Percentiles rank a stretch among this genome's conserved stretches.
These are phyloP conservation scores for Rhincodon typus DNA, from an alignment of 2,797 vertebrate genomes.

Conservation along the genomic window DNA sequence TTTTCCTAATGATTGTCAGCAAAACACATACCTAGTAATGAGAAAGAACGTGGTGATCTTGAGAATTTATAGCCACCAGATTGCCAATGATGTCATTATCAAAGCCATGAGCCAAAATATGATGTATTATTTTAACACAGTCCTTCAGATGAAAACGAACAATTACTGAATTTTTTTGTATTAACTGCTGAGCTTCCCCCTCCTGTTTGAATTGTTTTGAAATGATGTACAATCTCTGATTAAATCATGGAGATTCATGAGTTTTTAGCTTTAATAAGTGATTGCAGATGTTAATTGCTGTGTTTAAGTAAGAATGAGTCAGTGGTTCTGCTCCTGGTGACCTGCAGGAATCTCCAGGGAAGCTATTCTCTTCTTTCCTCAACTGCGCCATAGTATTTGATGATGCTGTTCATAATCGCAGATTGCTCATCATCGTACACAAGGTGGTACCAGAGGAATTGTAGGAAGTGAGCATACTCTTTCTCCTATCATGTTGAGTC, in stretches of 20 bases:
- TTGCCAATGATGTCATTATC: not conserved
- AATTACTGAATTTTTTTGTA: constrained; percentile 19
- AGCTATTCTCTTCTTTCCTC: not conserved
- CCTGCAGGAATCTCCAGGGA: constrained; percentile 30
- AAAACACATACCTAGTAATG: not conserved
- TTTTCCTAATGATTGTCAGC: not conserved
- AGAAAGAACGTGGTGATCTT: not conserved
- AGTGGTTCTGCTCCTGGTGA: constrained; percentile 41
- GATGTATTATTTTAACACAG: not conserved
- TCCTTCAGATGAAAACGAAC: not conserved
- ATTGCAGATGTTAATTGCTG: constrained; percentile 44
- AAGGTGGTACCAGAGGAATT: not conserved
- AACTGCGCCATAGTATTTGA: not conserved
- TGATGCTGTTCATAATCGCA: not conserved
- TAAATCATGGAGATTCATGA: not conserved
- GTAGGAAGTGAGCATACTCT: not conserved
- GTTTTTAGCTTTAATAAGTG: constrained; percentile 50
- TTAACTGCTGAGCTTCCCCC: not conserved
- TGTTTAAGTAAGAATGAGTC: constrained; percentile 22
- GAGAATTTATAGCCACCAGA: not conserved
- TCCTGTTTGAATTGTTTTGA: constrained; percentile 10
- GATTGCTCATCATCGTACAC: not conserved
- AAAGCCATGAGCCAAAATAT: not conserved
- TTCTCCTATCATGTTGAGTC: not conserved
- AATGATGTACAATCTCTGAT: not conserved